Evolutionary conservation across 2,888 invertebrate species (phyloP).

Genomic region (Cheilosia soror): DNA sequence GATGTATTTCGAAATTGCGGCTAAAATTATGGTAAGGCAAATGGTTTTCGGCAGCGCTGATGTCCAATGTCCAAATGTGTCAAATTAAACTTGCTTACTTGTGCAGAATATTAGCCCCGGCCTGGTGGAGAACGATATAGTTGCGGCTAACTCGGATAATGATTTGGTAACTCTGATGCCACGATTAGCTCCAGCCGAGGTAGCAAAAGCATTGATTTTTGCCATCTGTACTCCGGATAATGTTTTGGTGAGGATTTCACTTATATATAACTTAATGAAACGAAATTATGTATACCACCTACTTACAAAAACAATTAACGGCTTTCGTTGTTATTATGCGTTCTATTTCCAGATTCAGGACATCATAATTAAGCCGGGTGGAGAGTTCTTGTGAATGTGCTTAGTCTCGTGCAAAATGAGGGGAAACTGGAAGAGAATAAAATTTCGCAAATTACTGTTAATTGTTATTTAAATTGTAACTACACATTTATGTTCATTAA

Average conservation of each 20-base stretch:
- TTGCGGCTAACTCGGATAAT: constrained; percentile 76
- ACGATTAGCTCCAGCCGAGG: constrained; percentile 77
- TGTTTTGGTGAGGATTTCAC: constrained; percentile 76
- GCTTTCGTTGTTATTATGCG: background rate
- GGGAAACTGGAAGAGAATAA: background rate
- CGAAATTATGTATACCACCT: background rate
- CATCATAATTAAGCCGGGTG: constrained; percentile 78
- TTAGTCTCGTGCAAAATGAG: background rate
- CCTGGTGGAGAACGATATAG: constrained; percentile 77
- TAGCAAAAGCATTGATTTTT: constrained; percentile 78
- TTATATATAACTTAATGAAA: background rate
- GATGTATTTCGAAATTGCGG: constrained; percentile 78
- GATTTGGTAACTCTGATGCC: constrained; percentile 78
- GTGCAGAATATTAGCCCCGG: constrained; percentile 78
- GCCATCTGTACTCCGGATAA: constrained; percentile 78
- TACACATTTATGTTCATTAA: constrained; percentile 33
- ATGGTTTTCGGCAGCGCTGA: background rate
- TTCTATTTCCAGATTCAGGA: constrained; percentile 77
- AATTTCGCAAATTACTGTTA: constrained; percentile 31
- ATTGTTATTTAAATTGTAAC: constrained; percentile 28
- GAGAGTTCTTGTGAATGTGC: constrained; percentile 77
- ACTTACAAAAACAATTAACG: constrained; percentile 1
- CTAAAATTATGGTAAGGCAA: constrained; percentile 80
- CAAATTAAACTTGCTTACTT: constrained; percentile 40
- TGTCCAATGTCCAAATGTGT: constrained; percentile 28